A percentile compares a stretch with the other conserved stretches of the same genome.
These are phyloP conservation scores for Lepidurus couesii DNA, from an alignment of 1,140 invertebrate genomes.

Conservation along the genomic window DNA sequence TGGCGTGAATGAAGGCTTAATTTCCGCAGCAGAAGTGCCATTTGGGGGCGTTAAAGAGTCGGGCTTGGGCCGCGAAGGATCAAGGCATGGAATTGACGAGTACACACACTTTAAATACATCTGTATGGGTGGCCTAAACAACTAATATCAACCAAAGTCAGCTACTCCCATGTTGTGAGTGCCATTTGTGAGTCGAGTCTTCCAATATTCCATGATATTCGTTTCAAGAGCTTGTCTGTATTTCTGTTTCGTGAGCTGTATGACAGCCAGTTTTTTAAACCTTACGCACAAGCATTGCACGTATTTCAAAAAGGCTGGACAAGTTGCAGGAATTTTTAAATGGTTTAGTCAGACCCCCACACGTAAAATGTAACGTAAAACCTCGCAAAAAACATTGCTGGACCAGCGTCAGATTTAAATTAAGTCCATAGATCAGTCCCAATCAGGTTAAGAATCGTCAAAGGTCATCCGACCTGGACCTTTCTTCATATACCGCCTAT, in stretches of 20 bases:
- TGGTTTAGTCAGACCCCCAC: no score
- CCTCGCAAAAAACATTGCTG: no score
- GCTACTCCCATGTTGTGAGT: neutral
- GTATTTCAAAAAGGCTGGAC: neutral
- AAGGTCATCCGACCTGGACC: constrained; percentile 70
- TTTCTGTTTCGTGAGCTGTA: neutral
- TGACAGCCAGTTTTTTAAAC: constrained; percentile 1
- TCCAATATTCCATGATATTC: neutral
- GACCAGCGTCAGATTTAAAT: no score
- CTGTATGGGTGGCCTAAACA: constrained; percentile 31
- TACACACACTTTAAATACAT: constrained; percentile 32
- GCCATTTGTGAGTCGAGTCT: neutral
- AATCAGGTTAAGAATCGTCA: constrained; percentile 58
- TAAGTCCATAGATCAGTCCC: no score
- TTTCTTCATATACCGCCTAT: constrained; percentile 71
- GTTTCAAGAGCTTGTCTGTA: neutral
- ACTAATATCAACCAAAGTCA: neutral
- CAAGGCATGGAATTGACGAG: constrained; percentile 78
- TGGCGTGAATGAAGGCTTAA: constrained; percentile 91
- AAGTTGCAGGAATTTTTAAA: no score
- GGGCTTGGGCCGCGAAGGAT: constrained; percentile 91
- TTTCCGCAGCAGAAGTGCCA: constrained; percentile 78
- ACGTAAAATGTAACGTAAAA: no score
- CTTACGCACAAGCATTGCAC: neutral
- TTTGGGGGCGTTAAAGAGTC: constrained; percentile 94